These are phyloP conservation scores for Actinostola sp. DNA, from an alignment of 92 coral and sea anemone genomes.

Conservation along the genomic window DNA sequence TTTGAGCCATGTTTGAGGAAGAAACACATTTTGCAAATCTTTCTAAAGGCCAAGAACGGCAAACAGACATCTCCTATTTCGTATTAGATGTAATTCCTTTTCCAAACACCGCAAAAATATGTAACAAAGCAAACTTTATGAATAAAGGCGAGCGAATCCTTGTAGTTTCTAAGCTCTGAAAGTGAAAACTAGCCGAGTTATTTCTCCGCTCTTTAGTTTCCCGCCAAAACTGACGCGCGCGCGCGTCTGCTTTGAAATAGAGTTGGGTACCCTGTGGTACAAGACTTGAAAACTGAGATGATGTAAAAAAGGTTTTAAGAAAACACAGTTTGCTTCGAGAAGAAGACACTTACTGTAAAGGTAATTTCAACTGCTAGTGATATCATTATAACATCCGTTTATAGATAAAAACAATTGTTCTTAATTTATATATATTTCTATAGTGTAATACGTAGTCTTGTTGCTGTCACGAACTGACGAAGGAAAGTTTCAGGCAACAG, in stretches of 20 bases:
- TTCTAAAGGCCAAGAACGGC: constrained; percentile 84
- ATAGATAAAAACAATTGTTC: too few relatives aligned
- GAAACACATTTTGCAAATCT: constrained; percentile 81
- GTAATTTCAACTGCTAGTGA: too few relatives aligned
- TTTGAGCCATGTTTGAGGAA: constrained; percentile 25
- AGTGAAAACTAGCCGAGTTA: not conserved
- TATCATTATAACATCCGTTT: too few relatives aligned
- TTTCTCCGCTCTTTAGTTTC: constrained; percentile 1
- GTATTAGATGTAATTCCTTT: not conserved
- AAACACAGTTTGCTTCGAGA: too few relatives aligned
- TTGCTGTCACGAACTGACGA: too few relatives aligned
- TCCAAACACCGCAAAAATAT: too few relatives aligned
- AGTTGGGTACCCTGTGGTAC: constrained; percentile 8
- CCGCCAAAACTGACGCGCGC: not conserved
- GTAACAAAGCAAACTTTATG: not conserved
- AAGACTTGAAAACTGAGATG: too few relatives aligned
- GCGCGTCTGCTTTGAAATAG: not conserved
- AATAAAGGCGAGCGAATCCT: not conserved
- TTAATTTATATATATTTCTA: too few relatives aligned
- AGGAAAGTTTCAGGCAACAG: too few relatives aligned
- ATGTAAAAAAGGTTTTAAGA: too few relatives aligned
- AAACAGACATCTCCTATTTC: constrained; percentile 6
- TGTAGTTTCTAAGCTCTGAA: too few relatives aligned
- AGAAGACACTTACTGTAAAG: not conserved
- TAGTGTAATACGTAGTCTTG: too few relatives aligned